Conservation (phyloP, 2,888 invertebrate species). For the Pandemis cinnamomeana region DNA sequence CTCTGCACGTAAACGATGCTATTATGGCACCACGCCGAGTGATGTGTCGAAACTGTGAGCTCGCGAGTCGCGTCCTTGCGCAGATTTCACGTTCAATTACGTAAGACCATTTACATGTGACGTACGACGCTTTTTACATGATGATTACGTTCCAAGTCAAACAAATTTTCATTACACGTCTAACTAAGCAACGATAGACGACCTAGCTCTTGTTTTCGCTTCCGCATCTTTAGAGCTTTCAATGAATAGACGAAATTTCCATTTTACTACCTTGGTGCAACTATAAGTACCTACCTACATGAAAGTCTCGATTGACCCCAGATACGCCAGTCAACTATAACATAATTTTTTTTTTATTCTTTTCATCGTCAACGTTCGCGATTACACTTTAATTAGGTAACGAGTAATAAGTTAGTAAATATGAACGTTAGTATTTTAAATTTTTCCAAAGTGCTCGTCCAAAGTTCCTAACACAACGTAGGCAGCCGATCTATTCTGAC, state of each 20-base stretch:
- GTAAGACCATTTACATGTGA: conserved; percentile 74
- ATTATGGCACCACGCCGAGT: conserved; percentile 75
- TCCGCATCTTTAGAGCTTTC: neutral
- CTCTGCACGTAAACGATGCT: conserved; percentile 76
- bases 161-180: neutral
- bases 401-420: no score
- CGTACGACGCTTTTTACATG: conserved; percentile 21
- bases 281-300: no score
- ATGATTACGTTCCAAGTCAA: neutral
- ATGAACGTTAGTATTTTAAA: neutral
- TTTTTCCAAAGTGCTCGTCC: neutral
- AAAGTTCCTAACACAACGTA: conserved; percentile 9
- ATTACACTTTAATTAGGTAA: no score
- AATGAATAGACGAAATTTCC: neutral
- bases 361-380: neutral
- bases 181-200: neutral
- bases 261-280: no score
- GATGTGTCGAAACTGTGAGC: conserved; percentile 70
- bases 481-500: conserved; percentile 32
- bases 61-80: conserved; percentile 75
- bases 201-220: neutral
- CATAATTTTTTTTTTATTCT: neutral
- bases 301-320: neutral
- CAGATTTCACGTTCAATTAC: conserved; percentile 80
- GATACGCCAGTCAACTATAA: neutral